Evolutionary conservation across 1,140 invertebrate species (phyloP).

Genomic region (Rhyzopertha dominica): DNA sequence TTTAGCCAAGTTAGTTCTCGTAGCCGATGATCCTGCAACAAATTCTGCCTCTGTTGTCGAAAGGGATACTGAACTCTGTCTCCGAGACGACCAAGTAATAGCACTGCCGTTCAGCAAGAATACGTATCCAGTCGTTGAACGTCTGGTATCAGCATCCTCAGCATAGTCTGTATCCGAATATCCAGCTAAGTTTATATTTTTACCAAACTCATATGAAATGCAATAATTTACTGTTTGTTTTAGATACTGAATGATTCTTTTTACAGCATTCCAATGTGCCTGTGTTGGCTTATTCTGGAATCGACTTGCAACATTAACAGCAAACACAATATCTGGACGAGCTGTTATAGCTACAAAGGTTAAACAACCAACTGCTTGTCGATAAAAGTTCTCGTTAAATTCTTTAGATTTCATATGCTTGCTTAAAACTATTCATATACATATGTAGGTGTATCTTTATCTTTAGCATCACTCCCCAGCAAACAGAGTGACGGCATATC

Average conservation of each 20-base stretch:
- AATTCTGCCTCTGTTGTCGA: conserved; percentile 47
- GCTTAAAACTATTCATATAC: no score
- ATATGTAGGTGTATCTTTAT: no score
- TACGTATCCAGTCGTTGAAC: conserved; percentile 34
- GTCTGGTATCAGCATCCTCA: conserved; percentile 27
- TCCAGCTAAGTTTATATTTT: background rate
- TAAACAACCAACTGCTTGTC: no score
- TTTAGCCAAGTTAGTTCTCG: conserved; percentile 35
- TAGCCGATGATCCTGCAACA: conserved; percentile 33
- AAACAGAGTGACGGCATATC: no score
- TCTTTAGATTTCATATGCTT: no score
- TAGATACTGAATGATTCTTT: conserved; percentile 8
- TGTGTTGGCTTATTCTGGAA: conserved; percentile 1
- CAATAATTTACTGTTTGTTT: background rate
- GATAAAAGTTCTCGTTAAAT: no score
- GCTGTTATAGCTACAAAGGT: no score
- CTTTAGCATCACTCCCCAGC: no score
- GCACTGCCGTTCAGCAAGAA: conserved; percentile 27
- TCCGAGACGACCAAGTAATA: conserved; percentile 41
- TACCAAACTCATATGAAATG: conserved; percentile 1
- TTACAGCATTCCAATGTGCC: conserved; percentile 10
- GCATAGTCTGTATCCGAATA: conserved; percentile 31
- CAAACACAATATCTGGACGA: conserved; percentile 11
- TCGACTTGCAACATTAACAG: conserved; percentile 1
- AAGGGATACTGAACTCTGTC: conserved; percentile 35